These are phyloP conservation scores for Meandrina meandrites DNA, from an alignment of 92 coral and sea anemone genomes.

Conservation along the genomic window DNA sequence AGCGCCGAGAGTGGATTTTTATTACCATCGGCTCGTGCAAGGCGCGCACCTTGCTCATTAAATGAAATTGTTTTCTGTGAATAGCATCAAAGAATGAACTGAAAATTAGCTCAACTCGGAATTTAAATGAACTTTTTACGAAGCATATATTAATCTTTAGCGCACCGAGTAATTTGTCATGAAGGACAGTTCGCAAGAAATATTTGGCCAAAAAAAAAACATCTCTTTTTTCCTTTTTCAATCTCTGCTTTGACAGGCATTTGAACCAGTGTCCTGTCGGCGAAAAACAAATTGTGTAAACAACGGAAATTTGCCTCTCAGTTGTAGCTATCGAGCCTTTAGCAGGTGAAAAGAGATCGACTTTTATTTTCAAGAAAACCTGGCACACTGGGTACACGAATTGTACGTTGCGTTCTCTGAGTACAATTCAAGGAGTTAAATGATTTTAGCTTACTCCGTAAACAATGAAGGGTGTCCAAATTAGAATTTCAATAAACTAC, in stretches of 20 bases:
- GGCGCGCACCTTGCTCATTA: constrained; percentile 37
- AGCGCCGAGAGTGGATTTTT: constrained; percentile 19
- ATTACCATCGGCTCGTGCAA: constrained; percentile 33
- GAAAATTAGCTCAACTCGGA: constrained; percentile 15
- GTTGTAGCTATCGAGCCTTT: constrained; percentile 15
- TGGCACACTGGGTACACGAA: constrained; percentile 27
- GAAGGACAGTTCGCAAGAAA: background rate
- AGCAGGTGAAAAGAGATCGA: constrained; percentile 35
- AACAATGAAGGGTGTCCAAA: constrained; percentile 38
- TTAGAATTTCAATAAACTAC: constrained; percentile 24
- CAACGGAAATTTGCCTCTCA: constrained; percentile 47
- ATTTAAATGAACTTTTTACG: constrained; percentile 34
- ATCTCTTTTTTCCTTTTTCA: constrained; percentile 7
- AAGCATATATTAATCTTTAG: background rate
- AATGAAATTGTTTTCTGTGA: constrained; percentile 26
- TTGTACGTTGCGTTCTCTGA: background rate
- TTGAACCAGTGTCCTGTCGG: constrained; percentile 37
- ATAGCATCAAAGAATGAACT: constrained; percentile 31
- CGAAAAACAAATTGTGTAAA: constrained; percentile 40
- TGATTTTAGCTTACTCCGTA: constrained; percentile 13
- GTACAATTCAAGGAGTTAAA: constrained; percentile 19
- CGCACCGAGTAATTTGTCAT: background rate
- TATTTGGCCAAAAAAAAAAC: constrained; percentile 26
- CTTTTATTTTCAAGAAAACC: background rate
- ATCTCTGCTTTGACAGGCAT: constrained; percentile 27